Evolutionary conservation across 2,113 vertebrate genomes (phyloP).

Genomic region (Albula goreensis): DNA sequence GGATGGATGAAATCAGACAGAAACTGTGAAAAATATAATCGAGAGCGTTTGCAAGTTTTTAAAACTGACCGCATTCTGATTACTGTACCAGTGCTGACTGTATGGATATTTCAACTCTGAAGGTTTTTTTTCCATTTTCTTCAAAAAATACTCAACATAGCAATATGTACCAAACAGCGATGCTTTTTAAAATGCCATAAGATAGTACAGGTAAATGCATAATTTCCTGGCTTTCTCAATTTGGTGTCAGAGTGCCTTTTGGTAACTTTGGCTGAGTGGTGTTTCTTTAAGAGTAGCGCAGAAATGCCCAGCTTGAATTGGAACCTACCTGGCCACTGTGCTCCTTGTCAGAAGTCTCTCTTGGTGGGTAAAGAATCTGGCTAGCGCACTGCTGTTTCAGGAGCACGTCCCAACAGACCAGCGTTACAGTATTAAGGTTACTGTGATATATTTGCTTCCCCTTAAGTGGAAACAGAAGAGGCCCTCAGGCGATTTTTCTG

Average conservation of each 20-base stretch:
- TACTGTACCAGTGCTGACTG: background rate
- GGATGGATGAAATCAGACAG: background rate
- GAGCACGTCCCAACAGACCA: slow-evolving; percentile 44
- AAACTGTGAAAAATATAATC: background rate
- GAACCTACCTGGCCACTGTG: slow-evolving; percentile 43
- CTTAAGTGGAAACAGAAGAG: slow-evolving; percentile 9
- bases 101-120: background rate
- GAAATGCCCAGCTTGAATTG: slow-evolving; percentile 42
- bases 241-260: slow-evolving; percentile 63
- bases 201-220: background rate
- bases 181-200: background rate
- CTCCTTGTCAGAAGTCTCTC: slow-evolving; percentile 43
- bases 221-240: slow-evolving; percentile 19
- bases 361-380: slow-evolving; percentile 46
- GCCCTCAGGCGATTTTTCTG: background rate
- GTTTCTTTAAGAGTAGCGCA: slow-evolving; percentile 50
- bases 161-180: background rate
- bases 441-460: slow-evolving; percentile 35
- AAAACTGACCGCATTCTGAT: background rate
- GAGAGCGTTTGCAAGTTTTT: background rate
- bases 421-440: slow-evolving; percentile 39
- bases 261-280: slow-evolving; percentile 48
- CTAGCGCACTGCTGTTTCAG: slow-evolving; percentile 41
- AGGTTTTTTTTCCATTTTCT: background rate
- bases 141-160: background rate